Evolutionary conservation across 2,888 invertebrate genomes (phyloP).

Genomic region (Melanostoma scalare): DNA sequence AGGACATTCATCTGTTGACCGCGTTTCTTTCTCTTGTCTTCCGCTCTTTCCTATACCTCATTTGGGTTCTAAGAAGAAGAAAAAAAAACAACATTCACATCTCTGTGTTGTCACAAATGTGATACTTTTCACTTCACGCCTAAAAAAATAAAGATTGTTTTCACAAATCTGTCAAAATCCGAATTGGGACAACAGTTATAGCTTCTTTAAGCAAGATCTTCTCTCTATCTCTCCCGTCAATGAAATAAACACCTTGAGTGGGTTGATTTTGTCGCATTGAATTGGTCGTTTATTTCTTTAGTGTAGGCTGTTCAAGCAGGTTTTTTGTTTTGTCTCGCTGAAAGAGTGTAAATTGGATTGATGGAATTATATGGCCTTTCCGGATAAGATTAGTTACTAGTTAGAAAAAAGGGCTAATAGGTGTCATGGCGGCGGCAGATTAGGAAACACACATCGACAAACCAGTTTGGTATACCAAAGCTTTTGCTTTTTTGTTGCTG

Average conservation of each 20-base stretch:
- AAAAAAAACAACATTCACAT: constrained; percentile 4
- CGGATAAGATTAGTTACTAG: constrained; percentile 38
- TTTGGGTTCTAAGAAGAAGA: constrained; percentile 5
- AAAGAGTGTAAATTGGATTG: not conserved
- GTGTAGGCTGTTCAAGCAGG: constrained; percentile 18
- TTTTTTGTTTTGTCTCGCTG: not conserved
- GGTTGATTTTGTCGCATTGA: constrained; percentile 12
- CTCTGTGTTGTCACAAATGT: constrained; percentile 21
- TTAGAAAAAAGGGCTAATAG: constrained; percentile 25
- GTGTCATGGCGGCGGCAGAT: constrained; percentile 12
- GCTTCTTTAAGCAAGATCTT: constrained; percentile 21
- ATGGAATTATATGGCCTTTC: constrained; percentile 33
- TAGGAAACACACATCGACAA: constrained; percentile 1
- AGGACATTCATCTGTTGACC: constrained; percentile 65
- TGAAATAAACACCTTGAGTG: constrained; percentile 28
- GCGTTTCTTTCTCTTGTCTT: constrained; percentile 16
- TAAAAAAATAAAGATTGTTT: constrained; percentile 9
- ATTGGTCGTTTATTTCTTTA: not conserved
- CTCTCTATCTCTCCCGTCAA: not conserved
- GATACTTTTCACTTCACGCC: constrained; percentile 11
- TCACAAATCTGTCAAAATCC: constrained; percentile 2
- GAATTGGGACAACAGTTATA: constrained; percentile 21
- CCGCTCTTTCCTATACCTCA: not conserved
- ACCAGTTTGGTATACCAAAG: constrained; percentile 17
- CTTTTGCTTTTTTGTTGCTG: too few species aligned